phyloP scores from a whole-genome alignment of 2,888 invertebrate genomes.

The Lobophora halterata region DNA sequence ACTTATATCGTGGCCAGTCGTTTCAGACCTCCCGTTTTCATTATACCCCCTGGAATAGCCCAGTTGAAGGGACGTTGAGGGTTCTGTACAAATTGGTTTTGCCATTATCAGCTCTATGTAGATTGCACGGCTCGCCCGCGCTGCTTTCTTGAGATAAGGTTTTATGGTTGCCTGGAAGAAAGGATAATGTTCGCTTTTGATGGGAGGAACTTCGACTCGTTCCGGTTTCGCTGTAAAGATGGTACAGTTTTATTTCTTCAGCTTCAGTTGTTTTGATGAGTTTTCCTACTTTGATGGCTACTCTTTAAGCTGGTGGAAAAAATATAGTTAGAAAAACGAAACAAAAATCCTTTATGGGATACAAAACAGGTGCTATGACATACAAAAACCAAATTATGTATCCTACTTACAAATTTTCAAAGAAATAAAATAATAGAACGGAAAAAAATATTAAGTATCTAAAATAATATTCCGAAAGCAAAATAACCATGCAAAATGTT shows the following conservation, averaged over 20 bases:
- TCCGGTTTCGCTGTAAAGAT: constrained; percentile 61
- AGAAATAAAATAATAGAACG: no score
- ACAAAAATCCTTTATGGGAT: no score
- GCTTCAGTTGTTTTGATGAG: constrained; percentile 12
- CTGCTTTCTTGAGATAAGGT: constrained; percentile 76
- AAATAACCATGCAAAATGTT: no score
- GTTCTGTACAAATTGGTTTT: constrained; percentile 51
- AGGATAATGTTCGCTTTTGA: constrained; percentile 77
- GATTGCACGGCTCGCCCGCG: constrained; percentile 70
- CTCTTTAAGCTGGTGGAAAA: no score
- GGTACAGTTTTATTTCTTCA: constrained; percentile 34
- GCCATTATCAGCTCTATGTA: constrained; percentile 79
- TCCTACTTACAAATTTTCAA: no score
- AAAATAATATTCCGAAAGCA: no score
- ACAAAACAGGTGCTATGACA: no score
- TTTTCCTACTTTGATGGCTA: constrained; percentile 4
- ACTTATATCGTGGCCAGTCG: constrained; percentile 66
- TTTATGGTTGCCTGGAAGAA: constrained; percentile 71
- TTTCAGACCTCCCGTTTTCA: constrained; percentile 59
- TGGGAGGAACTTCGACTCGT: constrained; percentile 58
- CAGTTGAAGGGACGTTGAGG: constrained; percentile 41
- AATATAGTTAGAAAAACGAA: no score
- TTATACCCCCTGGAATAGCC: constrained; percentile 44
- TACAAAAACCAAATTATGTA: no score
- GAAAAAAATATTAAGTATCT: no score